phyloP scores from a whole-genome alignment of 2,113 vertebrate species.

The Sclerurus mexicanus region DNA sequence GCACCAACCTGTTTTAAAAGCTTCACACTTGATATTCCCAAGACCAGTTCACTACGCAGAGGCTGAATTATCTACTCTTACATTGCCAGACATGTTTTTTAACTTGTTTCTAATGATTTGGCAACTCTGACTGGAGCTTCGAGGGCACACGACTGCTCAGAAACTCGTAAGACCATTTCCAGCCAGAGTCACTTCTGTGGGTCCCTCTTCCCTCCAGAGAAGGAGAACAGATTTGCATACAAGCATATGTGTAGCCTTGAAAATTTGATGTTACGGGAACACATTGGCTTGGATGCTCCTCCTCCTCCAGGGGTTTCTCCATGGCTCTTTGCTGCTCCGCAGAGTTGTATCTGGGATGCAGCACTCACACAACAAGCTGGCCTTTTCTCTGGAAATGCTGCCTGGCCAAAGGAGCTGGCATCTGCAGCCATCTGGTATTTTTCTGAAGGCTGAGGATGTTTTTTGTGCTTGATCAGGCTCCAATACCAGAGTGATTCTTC shows the following conservation, averaged over 20 bases:
- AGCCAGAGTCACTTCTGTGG: conserved; percentile 14
- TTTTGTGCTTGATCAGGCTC: conserved; percentile 27
- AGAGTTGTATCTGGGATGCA: neutral
- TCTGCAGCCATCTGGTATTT: conserved; percentile 54
- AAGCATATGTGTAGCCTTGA: neutral
- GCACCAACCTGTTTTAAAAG: neutral
- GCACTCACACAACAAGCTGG: conserved; percentile 9
- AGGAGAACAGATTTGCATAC: neutral
- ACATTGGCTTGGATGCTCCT: neutral
- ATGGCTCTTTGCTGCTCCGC: neutral
- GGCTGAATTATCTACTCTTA: neutral
- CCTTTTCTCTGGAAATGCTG: neutral
- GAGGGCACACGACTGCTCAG: neutral
- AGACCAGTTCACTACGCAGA: neutral
- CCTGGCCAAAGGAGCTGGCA: conserved; percentile 30
- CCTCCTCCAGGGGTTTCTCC: neutral
- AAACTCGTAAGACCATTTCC: neutral
- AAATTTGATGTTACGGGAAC: neutral
- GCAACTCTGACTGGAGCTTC: neutral
- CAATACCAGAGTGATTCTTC: conserved; percentile 1
- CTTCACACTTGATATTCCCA: neutral
- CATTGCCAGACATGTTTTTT: neutral
- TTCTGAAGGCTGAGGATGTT: neutral
- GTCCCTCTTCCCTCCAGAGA: neutral
- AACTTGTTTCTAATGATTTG: neutral